Percentiles rank a stretch among this genome's conserved stretches.
Evolutionary conservation across 2,113 vertebrate species (phyloP).

Genomic region (Poecilia latipinna): DNA sequence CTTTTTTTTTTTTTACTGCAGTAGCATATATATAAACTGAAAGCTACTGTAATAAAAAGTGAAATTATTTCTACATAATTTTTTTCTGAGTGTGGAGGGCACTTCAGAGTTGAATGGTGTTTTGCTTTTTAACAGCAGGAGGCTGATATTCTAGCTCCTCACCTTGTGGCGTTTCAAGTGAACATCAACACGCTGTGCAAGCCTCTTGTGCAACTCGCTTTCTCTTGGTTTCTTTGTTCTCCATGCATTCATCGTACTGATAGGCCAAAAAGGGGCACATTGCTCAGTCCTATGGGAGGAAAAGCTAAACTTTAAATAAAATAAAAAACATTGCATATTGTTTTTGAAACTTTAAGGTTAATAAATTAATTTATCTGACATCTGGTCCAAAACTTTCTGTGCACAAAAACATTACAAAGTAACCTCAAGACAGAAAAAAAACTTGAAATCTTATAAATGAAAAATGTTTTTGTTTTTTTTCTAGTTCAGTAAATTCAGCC

Average conservation of each 20-base stretch:
- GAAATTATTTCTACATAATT: neutral
- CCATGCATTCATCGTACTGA: conserved; percentile 58
- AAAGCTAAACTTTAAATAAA: conserved; percentile 23
- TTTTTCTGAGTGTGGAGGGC: neutral
- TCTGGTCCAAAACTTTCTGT: neutral
- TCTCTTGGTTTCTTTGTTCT: conserved; percentile 17
- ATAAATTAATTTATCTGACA: neutral
- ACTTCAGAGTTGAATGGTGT: neutral
- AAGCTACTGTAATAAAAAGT: neutral
- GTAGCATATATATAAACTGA: neutral
- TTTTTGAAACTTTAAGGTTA: neutral
- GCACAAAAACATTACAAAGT: neutral
- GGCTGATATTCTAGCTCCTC: neutral
- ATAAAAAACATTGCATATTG: neutral
- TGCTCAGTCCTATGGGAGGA: conserved; percentile 36
- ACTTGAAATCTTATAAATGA: neutral
- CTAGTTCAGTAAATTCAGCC: neutral
- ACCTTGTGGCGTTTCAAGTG: neutral
- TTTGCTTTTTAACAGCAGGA: neutral
- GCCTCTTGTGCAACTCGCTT: conserved; percentile 27
- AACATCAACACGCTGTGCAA: conserved; percentile 9
- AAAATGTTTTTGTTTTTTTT: too few species aligned
- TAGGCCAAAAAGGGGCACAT: conserved; percentile 58
- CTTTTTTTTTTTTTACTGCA: neutral
- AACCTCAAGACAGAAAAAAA: neutral